phyloP scores from a whole-genome alignment of 2,888 invertebrate species.

The Habrosyne pyritoides region DNA sequence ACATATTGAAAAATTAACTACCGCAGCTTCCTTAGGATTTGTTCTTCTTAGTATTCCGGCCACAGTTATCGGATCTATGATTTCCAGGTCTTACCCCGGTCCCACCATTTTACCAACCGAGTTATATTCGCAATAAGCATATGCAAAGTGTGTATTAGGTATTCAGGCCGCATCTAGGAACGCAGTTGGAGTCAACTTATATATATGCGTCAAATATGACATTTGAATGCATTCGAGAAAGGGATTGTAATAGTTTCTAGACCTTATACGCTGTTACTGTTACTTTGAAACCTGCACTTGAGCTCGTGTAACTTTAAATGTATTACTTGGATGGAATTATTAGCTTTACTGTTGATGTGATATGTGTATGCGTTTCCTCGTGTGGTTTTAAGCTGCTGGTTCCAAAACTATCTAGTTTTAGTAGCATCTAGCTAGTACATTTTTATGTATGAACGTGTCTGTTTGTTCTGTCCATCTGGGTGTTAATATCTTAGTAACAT shows the following conservation, averaged over 20 bases:
- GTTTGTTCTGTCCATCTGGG: too few relatives aligned
- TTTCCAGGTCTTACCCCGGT: slow-evolving; percentile 1
- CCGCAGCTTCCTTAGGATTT: background rate
- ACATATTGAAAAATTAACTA: background rate
- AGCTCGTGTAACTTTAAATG: background rate
- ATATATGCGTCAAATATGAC: slow-evolving; percentile 22
- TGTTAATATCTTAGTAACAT: too few relatives aligned
- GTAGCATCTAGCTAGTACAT: too few relatives aligned
- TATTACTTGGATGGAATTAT: background rate
- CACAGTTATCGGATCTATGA: slow-evolving; percentile 3
- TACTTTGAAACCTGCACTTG: slow-evolving; percentile 7
- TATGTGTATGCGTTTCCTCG: background rate
- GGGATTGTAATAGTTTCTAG: slow-evolving; percentile 14
- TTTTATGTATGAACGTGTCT: too few relatives aligned
- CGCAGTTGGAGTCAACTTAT: slow-evolving; percentile 6
- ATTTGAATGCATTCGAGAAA: slow-evolving; percentile 25
- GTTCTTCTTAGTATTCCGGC: background rate
- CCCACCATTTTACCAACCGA: slow-evolving; percentile 6
- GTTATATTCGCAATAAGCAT: slow-evolving; percentile 35
- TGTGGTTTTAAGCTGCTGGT: background rate
- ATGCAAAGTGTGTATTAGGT: slow-evolving; percentile 49
- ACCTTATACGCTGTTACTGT: slow-evolving; percentile 24
- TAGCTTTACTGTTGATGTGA: background rate
- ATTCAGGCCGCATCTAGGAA: slow-evolving; percentile 29
- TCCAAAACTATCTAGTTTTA: too few relatives aligned